These are phyloP conservation scores for Eupithecia subumbrata DNA, from an alignment of 2,888 invertebrate species.

Conservation along the genomic window DNA sequence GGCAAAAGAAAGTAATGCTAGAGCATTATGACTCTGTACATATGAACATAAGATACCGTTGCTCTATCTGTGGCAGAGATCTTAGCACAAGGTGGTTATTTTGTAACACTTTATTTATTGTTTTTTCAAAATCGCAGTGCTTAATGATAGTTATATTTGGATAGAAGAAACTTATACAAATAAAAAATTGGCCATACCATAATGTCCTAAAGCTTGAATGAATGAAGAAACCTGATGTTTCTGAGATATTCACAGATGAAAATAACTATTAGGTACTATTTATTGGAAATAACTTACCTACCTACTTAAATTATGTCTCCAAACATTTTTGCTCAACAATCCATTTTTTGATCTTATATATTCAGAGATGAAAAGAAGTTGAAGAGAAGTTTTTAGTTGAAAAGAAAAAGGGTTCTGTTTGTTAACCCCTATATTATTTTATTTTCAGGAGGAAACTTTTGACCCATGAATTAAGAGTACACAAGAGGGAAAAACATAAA, in stretches of 20 bases:
- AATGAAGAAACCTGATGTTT: too few relatives aligned
- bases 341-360: background rate
- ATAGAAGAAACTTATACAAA: too few relatives aligned
- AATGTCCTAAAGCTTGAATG: too few relatives aligned
- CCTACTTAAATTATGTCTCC: background rate
- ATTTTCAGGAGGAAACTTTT: conserved; percentile 43
- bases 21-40: conserved; percentile 50
- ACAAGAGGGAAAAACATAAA: conserved; percentile 45
- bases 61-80: conserved; percentile 46
- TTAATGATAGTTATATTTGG: too few relatives aligned
- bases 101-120: background rate
- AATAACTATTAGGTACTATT: too few relatives aligned
- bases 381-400: too few relatives aligned
- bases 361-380: too few relatives aligned
- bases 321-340: background rate
- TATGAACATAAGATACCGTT: conserved; percentile 48
- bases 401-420: background rate
- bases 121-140: too few relatives aligned
- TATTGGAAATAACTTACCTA: too few relatives aligned
- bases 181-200: too few relatives aligned
- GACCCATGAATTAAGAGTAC: conserved; percentile 41
- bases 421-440: background rate
- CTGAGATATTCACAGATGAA: too few relatives aligned
- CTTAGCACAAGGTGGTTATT: conserved; percentile 42
- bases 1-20: conserved; percentile 41